phyloP scores from a whole-genome alignment of 1,140 invertebrate genomes.

The Cecropterus lyciades region DNA sequence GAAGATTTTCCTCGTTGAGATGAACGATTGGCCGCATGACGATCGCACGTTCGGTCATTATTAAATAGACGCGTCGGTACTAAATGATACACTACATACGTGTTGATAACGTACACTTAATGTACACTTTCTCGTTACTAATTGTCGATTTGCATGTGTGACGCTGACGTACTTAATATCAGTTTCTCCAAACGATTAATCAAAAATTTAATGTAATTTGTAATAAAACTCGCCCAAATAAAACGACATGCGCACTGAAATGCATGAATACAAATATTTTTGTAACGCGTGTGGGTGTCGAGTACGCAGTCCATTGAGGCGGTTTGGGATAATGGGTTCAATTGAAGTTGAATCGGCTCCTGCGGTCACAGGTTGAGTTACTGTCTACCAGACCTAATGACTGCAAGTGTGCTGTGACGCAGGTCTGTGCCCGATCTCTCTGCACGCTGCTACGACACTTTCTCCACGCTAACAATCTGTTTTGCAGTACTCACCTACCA shows the following conservation, averaged over 20 bases:
- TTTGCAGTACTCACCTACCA: neutral
- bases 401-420: conserved; percentile 9
- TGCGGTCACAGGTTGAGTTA: conserved; percentile 11
- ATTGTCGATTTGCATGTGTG: neutral
- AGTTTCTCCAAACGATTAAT: conserved; percentile 7
- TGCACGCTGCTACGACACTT: conserved; percentile 14
- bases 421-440: conserved; percentile 16
- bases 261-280: conserved; percentile 40
- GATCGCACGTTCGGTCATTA: conserved; percentile 31
- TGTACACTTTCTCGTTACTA: neutral
- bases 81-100: conserved; percentile 39
- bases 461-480: conserved; percentile 13
- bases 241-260: conserved; percentile 37
- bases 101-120: neutral
- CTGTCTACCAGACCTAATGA: neutral
- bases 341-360: conserved; percentile 14
- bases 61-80: conserved; percentile 39
- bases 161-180: conserved; percentile 2
- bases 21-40: conserved; percentile 31
- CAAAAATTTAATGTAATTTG: neutral
- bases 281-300: conserved; percentile 39
- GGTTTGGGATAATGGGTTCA: conserved; percentile 20
- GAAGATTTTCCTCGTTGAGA: conserved; percentile 65
- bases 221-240: neutral
- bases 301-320: conserved; percentile 14